These are phyloP conservation scores for Holocentrus rufus DNA, from an alignment of 2,797 vertebrate genomes.

Conservation along the genomic window DNA sequence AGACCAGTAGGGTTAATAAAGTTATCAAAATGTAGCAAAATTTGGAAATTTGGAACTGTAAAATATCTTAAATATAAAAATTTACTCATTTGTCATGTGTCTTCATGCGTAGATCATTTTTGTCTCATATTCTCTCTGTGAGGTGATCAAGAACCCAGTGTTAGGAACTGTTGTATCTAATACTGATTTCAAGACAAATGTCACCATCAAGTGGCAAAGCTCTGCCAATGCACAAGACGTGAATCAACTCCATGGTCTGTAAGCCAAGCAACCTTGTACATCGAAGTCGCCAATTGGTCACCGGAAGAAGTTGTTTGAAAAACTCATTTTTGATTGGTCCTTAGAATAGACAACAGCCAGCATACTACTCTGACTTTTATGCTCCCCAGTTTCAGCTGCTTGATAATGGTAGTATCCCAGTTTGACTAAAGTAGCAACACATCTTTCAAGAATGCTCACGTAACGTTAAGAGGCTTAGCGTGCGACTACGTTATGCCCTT, in stretches of 20 bases:
- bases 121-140: too few relatives aligned
- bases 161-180: too few relatives aligned
- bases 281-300: constrained; percentile 56
- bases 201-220: constrained; percentile 46
- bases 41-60: too few relatives aligned
- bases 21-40: too few relatives aligned
- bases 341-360: constrained; percentile 20
- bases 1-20: too few relatives aligned
- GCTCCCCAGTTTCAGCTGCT: constrained; percentile 30
- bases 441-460: background rate
- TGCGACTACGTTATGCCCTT: too few relatives aligned
- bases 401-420: constrained; percentile 33
- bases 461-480: background rate
- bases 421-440: background rate
- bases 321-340: constrained; percentile 56
- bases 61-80: too few relatives aligned
- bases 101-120: too few relatives aligned
- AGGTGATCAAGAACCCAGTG: too few relatives aligned
- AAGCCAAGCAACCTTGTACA: constrained; percentile 56
- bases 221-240: constrained; percentile 14
- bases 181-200: constrained; percentile 20
- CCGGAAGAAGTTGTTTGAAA: background rate
- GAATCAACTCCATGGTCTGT: constrained; percentile 7
- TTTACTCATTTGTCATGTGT: too few relatives aligned
- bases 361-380: background rate